A percentile compares a stretch with the other conserved stretches of the same genome.
These are phyloP conservation scores for Edolisoma coerulescens DNA, from an alignment of 2,113 vertebrate genomes.

Conservation along the genomic window DNA sequence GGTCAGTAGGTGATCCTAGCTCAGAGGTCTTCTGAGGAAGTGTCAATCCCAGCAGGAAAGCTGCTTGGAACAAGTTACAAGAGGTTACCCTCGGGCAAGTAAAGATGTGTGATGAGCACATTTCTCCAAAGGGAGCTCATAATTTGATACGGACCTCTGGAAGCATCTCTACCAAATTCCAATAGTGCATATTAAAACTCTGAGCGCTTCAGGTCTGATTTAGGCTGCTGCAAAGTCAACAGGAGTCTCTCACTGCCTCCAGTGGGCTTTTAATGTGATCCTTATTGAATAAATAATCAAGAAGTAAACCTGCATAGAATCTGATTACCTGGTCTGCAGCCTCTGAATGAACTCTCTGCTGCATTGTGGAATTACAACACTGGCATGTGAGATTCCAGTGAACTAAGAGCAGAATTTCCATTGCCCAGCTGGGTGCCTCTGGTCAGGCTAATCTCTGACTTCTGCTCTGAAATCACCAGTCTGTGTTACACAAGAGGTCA, in stretches of 20 bases:
- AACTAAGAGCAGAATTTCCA: background rate
- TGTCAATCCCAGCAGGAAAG: background rate
- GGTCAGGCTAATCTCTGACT: background rate
- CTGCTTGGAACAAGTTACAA: background rate
- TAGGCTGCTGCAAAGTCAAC: background rate
- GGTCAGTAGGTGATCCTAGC: background rate
- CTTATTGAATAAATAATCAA: constrained; percentile 26
- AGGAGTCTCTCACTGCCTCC: background rate
- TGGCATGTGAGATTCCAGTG: background rate
- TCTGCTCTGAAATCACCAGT: background rate
- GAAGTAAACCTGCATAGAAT: background rate
- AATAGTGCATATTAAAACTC: background rate
- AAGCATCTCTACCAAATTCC: background rate
- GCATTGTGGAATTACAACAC: background rate
- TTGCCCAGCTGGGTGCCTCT: background rate
- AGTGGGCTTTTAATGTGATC: background rate
- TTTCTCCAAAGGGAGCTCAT: background rate
- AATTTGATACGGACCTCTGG: background rate
- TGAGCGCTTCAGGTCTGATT: background rate
- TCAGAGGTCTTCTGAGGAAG: background rate
- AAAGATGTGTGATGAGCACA: background rate
- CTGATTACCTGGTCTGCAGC: constrained; percentile 2
- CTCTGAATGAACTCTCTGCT: background rate
- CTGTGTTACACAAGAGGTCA: background rate
- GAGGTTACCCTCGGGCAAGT: background rate